Percentiles rank a stretch among this genome's conserved stretches.
Evolutionary conservation across 2,797 vertebrate species (phyloP).

Genomic region (Epinephelus coioides): DNA sequence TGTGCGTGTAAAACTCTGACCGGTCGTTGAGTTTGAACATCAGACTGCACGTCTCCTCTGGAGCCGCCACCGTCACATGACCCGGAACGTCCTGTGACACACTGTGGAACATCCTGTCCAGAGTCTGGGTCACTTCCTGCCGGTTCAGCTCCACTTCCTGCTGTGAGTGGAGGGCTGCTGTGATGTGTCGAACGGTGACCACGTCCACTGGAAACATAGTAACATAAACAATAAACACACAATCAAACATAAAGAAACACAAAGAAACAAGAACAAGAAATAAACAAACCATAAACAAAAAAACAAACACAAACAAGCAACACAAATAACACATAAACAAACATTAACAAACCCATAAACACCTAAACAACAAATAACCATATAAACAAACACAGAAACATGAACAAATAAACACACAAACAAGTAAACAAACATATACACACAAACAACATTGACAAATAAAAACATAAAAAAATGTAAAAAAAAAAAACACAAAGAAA

Average conservation of each 20-base stretch:
- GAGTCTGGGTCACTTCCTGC: slow-evolving; percentile 75
- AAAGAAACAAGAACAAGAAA: too few species aligned
- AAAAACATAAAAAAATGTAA: too few species aligned
- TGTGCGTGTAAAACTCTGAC: slow-evolving; percentile 56
- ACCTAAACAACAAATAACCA: too few species aligned
- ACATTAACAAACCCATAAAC: too few species aligned
- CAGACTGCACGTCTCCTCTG: slow-evolving; percentile 79
- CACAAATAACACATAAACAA: too few species aligned
- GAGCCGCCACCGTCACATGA: slow-evolving; percentile 69
- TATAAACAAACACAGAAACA: too few species aligned
- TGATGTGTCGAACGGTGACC: slow-evolving; percentile 71
- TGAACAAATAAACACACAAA: too few species aligned
- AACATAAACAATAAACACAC: neutral
- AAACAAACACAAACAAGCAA: too few species aligned
- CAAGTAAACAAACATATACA: too few species aligned
- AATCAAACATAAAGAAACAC: neutral
- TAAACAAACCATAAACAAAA: too few species aligned
- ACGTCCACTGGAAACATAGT: slow-evolving; percentile 73
- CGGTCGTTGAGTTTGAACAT: slow-evolving; percentile 86
- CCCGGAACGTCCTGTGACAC: slow-evolving; percentile 73
- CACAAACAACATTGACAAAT: too few species aligned
- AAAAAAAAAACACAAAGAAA: too few species aligned
- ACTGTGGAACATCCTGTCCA: slow-evolving; percentile 84
- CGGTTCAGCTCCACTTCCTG: slow-evolving; percentile 43
- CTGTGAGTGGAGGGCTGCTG: slow-evolving; percentile 40